Base-by-base conservation (phyloP, 2,888 invertebrate species). In the Morpho helenor region DNA sequence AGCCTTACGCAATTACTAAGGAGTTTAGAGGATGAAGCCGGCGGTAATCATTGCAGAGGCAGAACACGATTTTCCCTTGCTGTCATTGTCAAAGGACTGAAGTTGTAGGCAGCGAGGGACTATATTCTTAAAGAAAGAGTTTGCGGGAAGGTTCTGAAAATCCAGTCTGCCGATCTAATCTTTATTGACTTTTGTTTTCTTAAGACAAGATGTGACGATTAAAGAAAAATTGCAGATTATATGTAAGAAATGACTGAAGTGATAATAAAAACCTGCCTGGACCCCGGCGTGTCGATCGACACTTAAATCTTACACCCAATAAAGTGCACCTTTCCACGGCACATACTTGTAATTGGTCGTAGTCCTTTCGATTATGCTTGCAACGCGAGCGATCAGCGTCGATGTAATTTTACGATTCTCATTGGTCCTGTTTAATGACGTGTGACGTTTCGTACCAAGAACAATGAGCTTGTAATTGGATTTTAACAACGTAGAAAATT, bases 221-320 rank as follows among this genome's bases (percentile, higher is more conserved):
- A 9, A 7, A 43, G 4, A 77, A 77, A 82, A 31, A 31, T 31
- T 23, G 31, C 39, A 9, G 8, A n/a, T 4, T 39, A 8, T 23
- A 48, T 39, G 31, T 8, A 7, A 39, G 8, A 49, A 39, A 49
- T 60, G 58, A 59, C 39, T 54, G 43, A 54, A 61, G 61, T 56
- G 80, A 80, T 80, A 77, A 82, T 88, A 82, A 87, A 84, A 85
- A 84, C 80, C 77, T 76, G 77, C 79, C 80, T 77, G 79, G 76
- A 71, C 75, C 76, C 76, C 74, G 69, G 77, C 84, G 86, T 86
- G 87, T 82, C 84, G 83, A 83, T 79, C 80, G 82, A 82, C 88
- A 90, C 87, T 88, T 88, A 88, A 88, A 87, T 84, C 80, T 84
- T 87, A 80, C 87, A 87, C 87, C 89, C 89, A 90, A 89, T 89